Conservation (phyloP, 2,888 invertebrate species). For the Dryadula phaetusa region DNA sequence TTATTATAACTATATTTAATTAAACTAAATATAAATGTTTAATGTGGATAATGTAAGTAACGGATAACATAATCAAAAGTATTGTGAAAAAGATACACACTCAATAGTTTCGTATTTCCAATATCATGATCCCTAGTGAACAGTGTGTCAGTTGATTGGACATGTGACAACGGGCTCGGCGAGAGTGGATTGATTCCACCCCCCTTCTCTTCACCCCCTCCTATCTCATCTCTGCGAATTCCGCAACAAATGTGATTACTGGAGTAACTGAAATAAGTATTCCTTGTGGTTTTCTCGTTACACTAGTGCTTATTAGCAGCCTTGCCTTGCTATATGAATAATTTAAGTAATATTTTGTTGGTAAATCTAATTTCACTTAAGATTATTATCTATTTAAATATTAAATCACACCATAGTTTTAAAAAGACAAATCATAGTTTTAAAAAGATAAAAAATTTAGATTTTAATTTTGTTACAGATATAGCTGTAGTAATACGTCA, state of each 20-base stretch:
- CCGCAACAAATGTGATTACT: slow-evolving; percentile 75
- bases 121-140: slow-evolving; percentile 70
- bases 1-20: not conserved
- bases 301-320: slow-evolving; percentile 46
- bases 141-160: slow-evolving; percentile 80
- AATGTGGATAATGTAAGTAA: not conserved
- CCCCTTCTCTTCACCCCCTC: slow-evolving; percentile 45
- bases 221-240: slow-evolving; percentile 52
- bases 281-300: slow-evolving; percentile 65
- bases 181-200: slow-evolving; percentile 79
- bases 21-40: not conserved
- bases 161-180: slow-evolving; percentile 69
- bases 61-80: slow-evolving; percentile 12
- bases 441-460: not conserved
- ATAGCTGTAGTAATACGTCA: slow-evolving; percentile 53
- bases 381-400: not conserved
- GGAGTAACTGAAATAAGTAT: slow-evolving; percentile 58
- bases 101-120: slow-evolving; percentile 44
- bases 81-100: slow-evolving; percentile 32
- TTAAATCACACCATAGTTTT: not conserved
- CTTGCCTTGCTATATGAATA: not conserved
- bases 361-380: not conserved
- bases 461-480: slow-evolving; percentile 47
- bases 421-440: not conserved
- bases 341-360: not conserved